Evolutionary conservation across 2,888 invertebrate species (phyloP), one percentile per base, ranked within the genome.

Genomic region (Hedya salicella): DNA sequence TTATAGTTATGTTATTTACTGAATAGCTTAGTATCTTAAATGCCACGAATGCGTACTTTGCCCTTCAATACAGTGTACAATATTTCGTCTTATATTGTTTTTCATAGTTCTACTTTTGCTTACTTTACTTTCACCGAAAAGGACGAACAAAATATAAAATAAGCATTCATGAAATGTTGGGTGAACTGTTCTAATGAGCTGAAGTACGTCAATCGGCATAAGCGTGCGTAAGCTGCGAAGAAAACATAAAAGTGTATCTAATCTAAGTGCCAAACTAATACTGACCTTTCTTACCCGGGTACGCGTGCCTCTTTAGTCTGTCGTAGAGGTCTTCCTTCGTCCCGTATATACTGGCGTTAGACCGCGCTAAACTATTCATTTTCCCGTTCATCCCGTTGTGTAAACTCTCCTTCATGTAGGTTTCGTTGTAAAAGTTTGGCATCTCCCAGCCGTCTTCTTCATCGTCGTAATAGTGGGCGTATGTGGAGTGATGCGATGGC

Each of bases 381-480:
- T 97, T 97, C 21, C 95, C 96, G 76, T 95, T 95, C 87, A 95
- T 95, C 19, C 96, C 96, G 76, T 96, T 97, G 86, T 97, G 97
- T 64, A 98, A 94, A 81, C 97, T 95, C 92, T 97, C 97, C 91
- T 98, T 98, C 97, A 98, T 97, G 82, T 98, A 98, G 1, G 98
- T 97, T 89, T 98, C 98, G 85, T 98, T 98, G 90, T 98, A 98
- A 88, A 98, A 98, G 88, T 98, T 98, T 0, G 98, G 98, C 98
- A 98, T 98, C 84, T 98, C 98, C 98, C 98, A 98, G 52, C 98
- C 98, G 78, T 98, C 98, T 87, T 98, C 98, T 82, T 98, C 98
- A 76, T 98, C 98, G 81, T 98, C 98, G 77, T 98, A 98, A 85
- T 98, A 98, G 84, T 98, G 98, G 3, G 98, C 98, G 86, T 98